A percentile compares a stretch with the other conserved stretches of the same genome.
These are phyloP conservation scores for Myzus persicae DNA, from an alignment of 1,140 invertebrate genomes.

Conservation along the genomic window DNA sequence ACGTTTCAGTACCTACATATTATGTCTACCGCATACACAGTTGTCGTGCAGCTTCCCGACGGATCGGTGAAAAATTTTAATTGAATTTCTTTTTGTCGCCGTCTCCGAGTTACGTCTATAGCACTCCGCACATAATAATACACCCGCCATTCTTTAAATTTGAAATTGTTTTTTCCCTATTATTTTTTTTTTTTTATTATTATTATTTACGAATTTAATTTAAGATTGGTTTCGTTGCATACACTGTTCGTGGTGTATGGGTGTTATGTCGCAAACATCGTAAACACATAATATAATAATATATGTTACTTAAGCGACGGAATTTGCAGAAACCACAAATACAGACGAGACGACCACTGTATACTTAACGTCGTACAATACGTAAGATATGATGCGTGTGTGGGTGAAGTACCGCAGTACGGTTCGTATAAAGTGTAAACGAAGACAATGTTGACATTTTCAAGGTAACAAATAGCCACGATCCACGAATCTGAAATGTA, in stretches of 20 bases:
- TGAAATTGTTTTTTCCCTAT: neutral
- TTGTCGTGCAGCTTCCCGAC: neutral
- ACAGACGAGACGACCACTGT: neutral
- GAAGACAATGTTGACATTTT: neutral
- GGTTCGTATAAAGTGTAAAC: neutral
- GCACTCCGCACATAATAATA: neutral
- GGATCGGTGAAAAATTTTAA: neutral
- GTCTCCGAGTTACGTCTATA: neutral
- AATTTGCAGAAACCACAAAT: neutral
- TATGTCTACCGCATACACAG: neutral
- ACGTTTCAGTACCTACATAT: neutral
- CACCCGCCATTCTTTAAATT: neutral
- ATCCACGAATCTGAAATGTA: neutral
- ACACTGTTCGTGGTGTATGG: neutral
- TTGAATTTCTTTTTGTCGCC: neutral
- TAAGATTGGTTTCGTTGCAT: neutral
- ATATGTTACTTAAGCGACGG: neutral
- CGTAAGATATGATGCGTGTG: neutral
- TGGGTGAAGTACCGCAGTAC: neutral
- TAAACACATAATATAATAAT: conserved; percentile 17
- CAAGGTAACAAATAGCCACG: neutral
- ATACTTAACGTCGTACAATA: neutral
- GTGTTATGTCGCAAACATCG: neutral
- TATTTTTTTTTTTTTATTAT: neutral
- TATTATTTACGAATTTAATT: neutral